Conservation (phyloP, 2,113 vertebrate genomes). For the Triplophysa rosa region DNA sequence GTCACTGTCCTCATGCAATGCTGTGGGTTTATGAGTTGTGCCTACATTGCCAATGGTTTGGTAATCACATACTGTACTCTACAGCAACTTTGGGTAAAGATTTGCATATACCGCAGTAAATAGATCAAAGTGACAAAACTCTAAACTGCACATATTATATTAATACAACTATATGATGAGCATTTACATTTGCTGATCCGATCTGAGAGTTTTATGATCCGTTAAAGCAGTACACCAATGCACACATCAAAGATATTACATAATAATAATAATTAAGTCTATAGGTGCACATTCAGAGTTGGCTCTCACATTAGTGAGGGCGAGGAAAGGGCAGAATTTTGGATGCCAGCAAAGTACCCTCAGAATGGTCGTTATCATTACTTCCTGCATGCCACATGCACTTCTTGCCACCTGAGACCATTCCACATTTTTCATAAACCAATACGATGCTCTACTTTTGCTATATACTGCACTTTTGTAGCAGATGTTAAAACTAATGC, state of each 20-base stretch:
- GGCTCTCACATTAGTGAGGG: conserved; percentile 38
- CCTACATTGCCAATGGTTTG: conserved; percentile 1
- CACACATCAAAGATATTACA: conserved; percentile 43
- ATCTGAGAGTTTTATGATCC: no score
- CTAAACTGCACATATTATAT: background rate
- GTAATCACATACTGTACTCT: background rate
- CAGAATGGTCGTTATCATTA: background rate
- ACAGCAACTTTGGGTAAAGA: background rate
- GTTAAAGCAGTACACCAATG: no score
- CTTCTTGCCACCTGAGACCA: background rate
- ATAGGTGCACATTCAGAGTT: conserved; percentile 55
- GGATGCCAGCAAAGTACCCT: conserved; percentile 1
- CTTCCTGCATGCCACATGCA: background rate
- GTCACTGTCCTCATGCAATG: conserved; percentile 19
- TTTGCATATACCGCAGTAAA: background rate
- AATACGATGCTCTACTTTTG: background rate
- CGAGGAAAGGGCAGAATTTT: conserved; percentile 21
- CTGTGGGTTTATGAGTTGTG: conserved; percentile 4
- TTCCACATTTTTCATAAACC: background rate
- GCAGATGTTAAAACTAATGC: background rate
- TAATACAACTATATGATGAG: background rate
- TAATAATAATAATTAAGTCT: no score
- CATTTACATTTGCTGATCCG: no score
- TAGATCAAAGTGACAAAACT: background rate
- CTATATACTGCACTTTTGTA: background rate